Percentiles rank a stretch among this genome's conserved stretches.
Evolutionary conservation across 2,888 invertebrate genomes (phyloP).

Genomic region (Xiphydria camelus): DNA sequence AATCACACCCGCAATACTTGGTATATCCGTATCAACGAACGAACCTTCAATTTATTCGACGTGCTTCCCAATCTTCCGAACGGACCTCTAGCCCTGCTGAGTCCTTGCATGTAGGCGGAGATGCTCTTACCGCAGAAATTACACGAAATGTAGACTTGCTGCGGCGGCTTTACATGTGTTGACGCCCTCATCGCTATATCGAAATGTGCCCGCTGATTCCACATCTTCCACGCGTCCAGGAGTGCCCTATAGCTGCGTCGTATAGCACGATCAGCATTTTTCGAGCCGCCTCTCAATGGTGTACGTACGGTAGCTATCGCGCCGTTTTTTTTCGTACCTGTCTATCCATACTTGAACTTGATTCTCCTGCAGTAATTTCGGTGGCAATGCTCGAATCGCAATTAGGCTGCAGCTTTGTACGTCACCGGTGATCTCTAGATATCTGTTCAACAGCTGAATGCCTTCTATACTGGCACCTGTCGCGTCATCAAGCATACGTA

Average conservation of each 20-base stretch:
- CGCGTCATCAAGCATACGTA: neutral
- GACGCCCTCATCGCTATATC: conserved; percentile 77
- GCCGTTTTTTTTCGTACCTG: conserved; percentile 58
- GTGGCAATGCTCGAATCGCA: conserved; percentile 75
- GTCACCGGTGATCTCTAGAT: conserved; percentile 85
- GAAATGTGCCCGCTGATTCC: conserved; percentile 86
- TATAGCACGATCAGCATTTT: conserved; percentile 7
- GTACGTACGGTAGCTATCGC: too few species aligned
- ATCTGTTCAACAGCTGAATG: conserved; percentile 79
- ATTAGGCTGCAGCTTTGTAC: conserved; percentile 88
- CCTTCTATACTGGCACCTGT: conserved; percentile 75
- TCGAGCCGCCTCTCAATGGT: too few species aligned
- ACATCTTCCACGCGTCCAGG: conserved; percentile 87
- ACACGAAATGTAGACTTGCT: conserved; percentile 82
- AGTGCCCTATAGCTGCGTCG: conserved; percentile 76
- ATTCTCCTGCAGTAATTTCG: conserved; percentile 68
- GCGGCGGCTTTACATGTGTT: conserved; percentile 63
- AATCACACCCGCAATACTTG: neutral
- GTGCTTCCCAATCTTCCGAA: conserved; percentile 68
- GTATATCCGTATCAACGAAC: too few species aligned
- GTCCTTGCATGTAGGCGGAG: conserved; percentile 75
- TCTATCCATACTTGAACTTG: conserved; percentile 71
- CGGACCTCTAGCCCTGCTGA: conserved; percentile 63
- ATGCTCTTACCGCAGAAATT: conserved; percentile 95
- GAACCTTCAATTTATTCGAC: conserved; percentile 74